These are phyloP conservation scores for Suncus etruscus DNA, from an alignment of 2,113 vertebrate genomes.

Conservation along the genomic window DNA sequence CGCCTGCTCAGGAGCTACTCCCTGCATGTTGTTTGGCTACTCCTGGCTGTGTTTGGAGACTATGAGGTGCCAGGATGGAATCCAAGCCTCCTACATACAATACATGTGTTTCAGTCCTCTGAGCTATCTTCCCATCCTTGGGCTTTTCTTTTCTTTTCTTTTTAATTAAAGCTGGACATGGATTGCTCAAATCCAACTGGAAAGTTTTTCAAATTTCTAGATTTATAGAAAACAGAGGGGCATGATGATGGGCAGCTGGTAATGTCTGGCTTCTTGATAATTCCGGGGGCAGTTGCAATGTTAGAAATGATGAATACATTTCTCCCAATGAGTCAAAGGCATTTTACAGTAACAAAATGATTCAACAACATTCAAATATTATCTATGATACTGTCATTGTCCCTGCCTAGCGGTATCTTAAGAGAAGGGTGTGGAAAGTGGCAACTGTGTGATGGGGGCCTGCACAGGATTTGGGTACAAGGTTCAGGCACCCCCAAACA, in stretches of 20 bases:
- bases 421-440: no score
- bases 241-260: neutral
- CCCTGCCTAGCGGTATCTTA: no score
- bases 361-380: neutral
- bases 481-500: neutral
- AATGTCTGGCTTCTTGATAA: neutral
- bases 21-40: no score
- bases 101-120: no score
- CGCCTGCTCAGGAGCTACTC: no score
- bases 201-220: neutral
- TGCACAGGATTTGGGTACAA: constrained; percentile 7
- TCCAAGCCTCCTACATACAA: no score
- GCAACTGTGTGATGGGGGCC: neutral
- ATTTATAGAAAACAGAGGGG: neutral
- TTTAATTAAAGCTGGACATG: neutral
- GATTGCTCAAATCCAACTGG: neutral
- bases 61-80: no score
- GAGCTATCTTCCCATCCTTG: no score
- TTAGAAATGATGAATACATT: neutral
- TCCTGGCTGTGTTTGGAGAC: no score
- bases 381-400: neutral
- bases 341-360: neutral
- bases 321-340: neutral
- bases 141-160: no score
- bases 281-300: neutral